Base-by-base conservation (phyloP, 2,888 invertebrate genomes). In the Polyploca ridens region DNA sequence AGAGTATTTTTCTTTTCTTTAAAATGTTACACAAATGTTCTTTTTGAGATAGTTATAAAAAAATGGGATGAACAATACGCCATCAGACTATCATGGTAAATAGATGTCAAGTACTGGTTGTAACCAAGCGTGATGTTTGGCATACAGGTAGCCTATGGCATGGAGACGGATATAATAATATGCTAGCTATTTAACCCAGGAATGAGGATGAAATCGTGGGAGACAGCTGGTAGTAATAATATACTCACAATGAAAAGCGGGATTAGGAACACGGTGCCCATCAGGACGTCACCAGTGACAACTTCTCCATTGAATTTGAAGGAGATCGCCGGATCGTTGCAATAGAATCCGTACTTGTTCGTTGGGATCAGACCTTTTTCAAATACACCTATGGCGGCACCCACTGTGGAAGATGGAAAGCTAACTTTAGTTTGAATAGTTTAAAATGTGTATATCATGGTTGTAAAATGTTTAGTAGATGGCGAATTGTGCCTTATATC, bases 251-350 rank as follows among this genome's bases (percentile, higher is more conserved):
- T 79, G 27, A 95, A 0, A 1, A 95, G 68, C 2, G 96, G 96
- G 38, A 94, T 73, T 0, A 94, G 11, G 0, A 95, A 65, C 2
- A 94, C 84, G 0, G 93, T 92, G 0, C 86, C 54, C 8, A 96
- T 77, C 0, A 97, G 84, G 6, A 90, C 73, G 0, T 79, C 77
- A 0, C 94, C 81, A 33, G 94, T 90, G 35, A 97, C 91, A 0
- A 97, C 96, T 73, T 97, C 97, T 0, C 97, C 97, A 0, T 75
- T 88, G 82, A 91, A 97, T 57, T 94, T 94, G 80, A 94, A 95
- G 0, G 95, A 95, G 63, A 97, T 94, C 8, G 94, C 92, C 0
- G 96, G 96, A 77, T 97, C 97, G 69, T 95, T 94, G 90, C 97
- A 97, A 85, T 94, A 95, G 88, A 96, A 97, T 0, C 97, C 97